These are phyloP conservation scores for Colius striatus DNA, from an alignment of 2,113 vertebrate genomes.

Conservation along the genomic window DNA sequence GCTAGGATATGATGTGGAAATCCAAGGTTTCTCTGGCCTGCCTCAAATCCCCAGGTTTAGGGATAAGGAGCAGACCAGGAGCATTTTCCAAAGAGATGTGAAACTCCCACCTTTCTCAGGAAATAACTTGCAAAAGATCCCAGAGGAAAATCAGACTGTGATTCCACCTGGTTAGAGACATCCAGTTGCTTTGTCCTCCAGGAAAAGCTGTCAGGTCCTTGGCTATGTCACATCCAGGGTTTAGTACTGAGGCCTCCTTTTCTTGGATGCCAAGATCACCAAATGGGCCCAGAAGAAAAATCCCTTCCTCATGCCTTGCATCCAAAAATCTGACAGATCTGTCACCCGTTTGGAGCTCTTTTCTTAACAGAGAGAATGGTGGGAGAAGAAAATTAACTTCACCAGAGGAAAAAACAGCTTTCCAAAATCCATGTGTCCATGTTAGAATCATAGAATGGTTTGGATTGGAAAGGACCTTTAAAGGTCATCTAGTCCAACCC, in stretches of 20 bases:
- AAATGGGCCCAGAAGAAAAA: neutral
- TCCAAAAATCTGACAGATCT: neutral
- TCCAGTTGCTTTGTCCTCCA: neutral
- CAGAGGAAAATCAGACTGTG: neutral
- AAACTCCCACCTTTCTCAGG: neutral
- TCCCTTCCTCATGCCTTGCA: neutral
- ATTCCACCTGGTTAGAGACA: neutral
- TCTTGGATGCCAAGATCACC: neutral
- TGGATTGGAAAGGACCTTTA: neutral
- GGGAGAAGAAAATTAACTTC: neutral
- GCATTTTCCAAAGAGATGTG: neutral
- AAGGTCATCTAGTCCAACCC: neutral
- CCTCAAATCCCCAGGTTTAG: rapidly evolving
- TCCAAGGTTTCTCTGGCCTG: neutral
- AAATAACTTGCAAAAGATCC: neutral
- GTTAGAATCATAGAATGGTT: neutral
- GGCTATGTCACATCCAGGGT: neutral
- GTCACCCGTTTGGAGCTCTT: neutral
- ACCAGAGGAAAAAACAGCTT: neutral
- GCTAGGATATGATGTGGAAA: neutral
- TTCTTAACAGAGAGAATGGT: neutral
- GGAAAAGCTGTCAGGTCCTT: neutral
- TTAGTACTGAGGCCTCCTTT: neutral
- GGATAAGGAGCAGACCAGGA: neutral
- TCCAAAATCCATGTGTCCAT: neutral